These are phyloP conservation scores for Drosophila mimica DNA, from an alignment of 2,888 invertebrate species.

Conservation along the genomic window DNA sequence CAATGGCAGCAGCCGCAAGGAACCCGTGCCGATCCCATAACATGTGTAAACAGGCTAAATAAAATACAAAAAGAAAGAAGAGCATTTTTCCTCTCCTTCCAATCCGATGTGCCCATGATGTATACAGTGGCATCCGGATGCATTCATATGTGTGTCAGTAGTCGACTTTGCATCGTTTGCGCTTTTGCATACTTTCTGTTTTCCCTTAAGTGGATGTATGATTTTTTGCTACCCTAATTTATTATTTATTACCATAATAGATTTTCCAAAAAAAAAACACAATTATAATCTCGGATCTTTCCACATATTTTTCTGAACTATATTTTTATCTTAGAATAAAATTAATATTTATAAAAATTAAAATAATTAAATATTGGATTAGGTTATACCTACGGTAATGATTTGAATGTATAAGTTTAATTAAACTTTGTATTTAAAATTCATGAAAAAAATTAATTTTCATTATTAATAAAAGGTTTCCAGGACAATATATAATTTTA, in stretches of 20 bases:
- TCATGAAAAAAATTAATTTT: not conserved
- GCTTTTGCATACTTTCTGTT: constrained; percentile 43
- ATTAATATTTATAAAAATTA: not conserved
- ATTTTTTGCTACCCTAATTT: constrained; percentile 14
- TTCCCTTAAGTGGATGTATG: constrained; percentile 27
- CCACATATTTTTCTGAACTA: not conserved
- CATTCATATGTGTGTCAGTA: constrained; percentile 71
- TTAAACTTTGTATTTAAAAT: not conserved
- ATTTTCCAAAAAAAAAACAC: too few relatives aligned
- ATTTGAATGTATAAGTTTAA: not conserved
- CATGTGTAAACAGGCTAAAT: constrained; percentile 71
- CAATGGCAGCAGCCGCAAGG: constrained; percentile 26
- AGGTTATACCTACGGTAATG: too few relatives aligned
- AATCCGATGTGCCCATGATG: not conserved
- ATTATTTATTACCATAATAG: not conserved
- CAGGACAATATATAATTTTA: not conserved
- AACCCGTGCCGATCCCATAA: constrained; percentile 49
- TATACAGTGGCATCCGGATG: constrained; percentile 47
- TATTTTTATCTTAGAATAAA: not conserved
- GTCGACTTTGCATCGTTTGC: constrained; percentile 57
- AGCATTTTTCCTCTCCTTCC: not conserved
- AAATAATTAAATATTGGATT: too few relatives aligned
- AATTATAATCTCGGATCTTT: not conserved
- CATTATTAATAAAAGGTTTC: not conserved
- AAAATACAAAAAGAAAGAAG: constrained; percentile 13